Percentiles rank a stretch among this genome's conserved stretches.
These are phyloP conservation scores for Drosophila eugracilis DNA, from an alignment of 1,140 invertebrate species.

Conservation along the genomic window DNA sequence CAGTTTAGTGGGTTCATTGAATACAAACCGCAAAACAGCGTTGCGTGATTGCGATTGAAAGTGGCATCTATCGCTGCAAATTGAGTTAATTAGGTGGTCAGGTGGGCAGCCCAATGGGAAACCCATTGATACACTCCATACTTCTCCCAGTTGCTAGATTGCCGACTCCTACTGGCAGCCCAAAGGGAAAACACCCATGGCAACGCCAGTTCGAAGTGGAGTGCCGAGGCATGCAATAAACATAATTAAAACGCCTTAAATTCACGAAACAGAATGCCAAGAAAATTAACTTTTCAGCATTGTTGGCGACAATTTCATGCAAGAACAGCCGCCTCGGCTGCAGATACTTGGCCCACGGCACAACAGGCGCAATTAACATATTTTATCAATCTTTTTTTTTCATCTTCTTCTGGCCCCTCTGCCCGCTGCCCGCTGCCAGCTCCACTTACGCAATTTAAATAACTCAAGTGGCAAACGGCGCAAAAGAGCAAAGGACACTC, in stretches of 20 bases:
- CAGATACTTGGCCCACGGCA: constrained; percentile 31
- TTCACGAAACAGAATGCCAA: constrained; percentile 59
- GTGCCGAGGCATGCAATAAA: constrained; percentile 58
- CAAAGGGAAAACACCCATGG: not conserved
- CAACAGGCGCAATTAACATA: constrained; percentile 79
- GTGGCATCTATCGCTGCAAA: not conserved
- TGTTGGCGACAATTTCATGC: constrained; percentile 76
- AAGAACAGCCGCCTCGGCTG: constrained; percentile 38
- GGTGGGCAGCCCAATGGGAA: not conserved
- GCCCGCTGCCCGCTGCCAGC: constrained; percentile 38
- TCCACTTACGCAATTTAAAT: constrained; percentile 80
- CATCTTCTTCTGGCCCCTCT: constrained; percentile 58
- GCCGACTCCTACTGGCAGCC: not conserved
- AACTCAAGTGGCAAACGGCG: constrained; percentile 77
- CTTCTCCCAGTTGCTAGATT: not conserved
- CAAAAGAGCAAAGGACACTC: constrained; percentile 74
- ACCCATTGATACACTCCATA: constrained; percentile 7
- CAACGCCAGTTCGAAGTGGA: not conserved
- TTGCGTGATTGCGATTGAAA: constrained; percentile 1
- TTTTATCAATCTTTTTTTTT: constrained; percentile 81
- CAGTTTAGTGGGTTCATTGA: not conserved
- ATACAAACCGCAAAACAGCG: constrained; percentile 4
- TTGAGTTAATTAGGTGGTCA: constrained; percentile 28
- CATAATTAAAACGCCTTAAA: constrained; percentile 78
- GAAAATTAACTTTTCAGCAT: constrained; percentile 82